phyloP scores from a whole-genome alignment of 2,888 invertebrate species.

The Dinocampus coccinellae region DNA sequence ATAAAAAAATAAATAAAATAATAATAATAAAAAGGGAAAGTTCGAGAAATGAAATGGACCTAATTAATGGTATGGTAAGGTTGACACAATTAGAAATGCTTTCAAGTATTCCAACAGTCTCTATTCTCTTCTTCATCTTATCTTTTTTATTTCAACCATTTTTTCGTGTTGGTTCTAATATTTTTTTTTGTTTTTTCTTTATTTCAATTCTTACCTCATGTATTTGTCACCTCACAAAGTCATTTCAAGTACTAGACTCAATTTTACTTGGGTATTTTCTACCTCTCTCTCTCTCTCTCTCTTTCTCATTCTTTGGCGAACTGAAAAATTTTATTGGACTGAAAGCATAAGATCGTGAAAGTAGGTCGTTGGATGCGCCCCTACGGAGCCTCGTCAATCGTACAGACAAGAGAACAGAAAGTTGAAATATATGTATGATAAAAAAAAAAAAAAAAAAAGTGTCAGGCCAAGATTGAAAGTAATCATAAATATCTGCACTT shows the following conservation, averaged over 20 bases:
- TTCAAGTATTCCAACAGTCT: slow-evolving; percentile 31
- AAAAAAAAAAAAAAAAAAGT: slow-evolving; percentile 6
- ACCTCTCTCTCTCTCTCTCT: no score
- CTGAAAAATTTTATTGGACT: slow-evolving; percentile 22
- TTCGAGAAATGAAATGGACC: slow-evolving; percentile 37
- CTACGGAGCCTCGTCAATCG: neutral
- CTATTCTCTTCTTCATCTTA: neutral
- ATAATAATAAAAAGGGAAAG: slow-evolving; percentile 18
- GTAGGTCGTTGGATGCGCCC: neutral
- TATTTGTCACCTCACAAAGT: neutral
- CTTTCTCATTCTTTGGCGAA: no score
- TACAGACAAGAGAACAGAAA: neutral
- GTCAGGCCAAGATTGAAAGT: neutral
- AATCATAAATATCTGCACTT: neutral
- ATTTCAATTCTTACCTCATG: slow-evolving; percentile 14
- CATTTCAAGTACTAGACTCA: slow-evolving; percentile 4
- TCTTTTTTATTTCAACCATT: slow-evolving; percentile 15
- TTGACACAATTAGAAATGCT: slow-evolving; percentile 44
- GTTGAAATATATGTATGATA: no score
- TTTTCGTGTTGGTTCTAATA: neutral
- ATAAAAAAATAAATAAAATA: no score
- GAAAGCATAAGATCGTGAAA: slow-evolving; percentile 14
- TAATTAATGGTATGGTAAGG: slow-evolving; percentile 44
- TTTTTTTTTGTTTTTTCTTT: slow-evolving; percentile 14
- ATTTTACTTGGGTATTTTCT: neutral